phyloP scores from a whole-genome alignment of 2,113 vertebrate species.

The Lanius collurio region DNA sequence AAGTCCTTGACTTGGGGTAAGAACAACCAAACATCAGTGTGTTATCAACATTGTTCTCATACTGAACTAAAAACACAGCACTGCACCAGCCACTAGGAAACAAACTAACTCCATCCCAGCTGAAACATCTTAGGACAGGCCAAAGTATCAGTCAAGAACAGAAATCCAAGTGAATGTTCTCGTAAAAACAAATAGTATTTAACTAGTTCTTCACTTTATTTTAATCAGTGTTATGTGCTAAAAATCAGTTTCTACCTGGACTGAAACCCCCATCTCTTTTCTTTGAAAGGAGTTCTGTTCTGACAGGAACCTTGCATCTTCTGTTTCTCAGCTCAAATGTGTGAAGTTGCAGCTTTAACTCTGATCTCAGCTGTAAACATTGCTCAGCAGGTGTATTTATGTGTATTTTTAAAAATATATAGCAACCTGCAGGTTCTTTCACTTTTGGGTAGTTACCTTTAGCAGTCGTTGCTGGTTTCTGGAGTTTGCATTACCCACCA shows the following conservation, averaged over 20 bases:
- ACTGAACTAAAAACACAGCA: neutral
- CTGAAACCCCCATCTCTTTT: neutral
- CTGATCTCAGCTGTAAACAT: neutral
- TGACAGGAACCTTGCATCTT: neutral
- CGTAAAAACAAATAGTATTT: neutral
- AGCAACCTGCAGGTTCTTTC: neutral
- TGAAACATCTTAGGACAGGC: neutral
- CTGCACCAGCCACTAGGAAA: neutral
- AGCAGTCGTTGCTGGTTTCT: neutral
- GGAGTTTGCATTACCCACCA: neutral
- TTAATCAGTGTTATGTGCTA: neutral
- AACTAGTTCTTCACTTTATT: neutral
- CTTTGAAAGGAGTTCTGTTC: neutral
- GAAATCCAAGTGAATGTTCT: neutral
- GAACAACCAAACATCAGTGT: neutral
- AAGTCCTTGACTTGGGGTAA: neutral
- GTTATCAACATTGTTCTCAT: neutral
- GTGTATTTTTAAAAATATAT: neutral
- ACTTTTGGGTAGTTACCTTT: neutral
- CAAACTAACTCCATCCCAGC: neutral
- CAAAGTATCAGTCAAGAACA: neutral
- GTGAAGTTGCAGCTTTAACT: neutral
- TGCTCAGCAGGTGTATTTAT: neutral
- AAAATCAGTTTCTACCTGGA: neutral
- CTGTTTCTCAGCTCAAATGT: neutral